These are phyloP conservation scores for Gymnocypris eckloni DNA, from an alignment of 2,797 vertebrate species.

Conservation along the genomic window DNA sequence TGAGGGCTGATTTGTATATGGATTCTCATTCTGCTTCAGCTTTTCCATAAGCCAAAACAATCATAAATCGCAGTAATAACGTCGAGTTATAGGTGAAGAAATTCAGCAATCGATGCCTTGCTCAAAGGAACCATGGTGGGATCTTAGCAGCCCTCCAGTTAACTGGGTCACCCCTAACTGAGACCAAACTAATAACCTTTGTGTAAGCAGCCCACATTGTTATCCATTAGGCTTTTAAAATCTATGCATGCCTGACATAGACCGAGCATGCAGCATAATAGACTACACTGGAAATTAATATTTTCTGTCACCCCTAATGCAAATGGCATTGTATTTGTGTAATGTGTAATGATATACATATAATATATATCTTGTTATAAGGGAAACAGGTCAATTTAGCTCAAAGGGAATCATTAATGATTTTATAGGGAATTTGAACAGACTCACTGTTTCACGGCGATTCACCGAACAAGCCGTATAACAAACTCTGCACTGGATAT, in stretches of 20 bases:
- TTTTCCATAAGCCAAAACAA: not conserved
- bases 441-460: no score
- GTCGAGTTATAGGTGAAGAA: not conserved
- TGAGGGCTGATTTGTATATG: not conserved
- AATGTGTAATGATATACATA: no score
- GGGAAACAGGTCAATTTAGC: no score
- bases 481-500: no score
- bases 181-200: constrained; percentile 19
- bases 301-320: constrained; percentile 15
- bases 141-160: constrained; percentile 16
- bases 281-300: constrained; percentile 16
- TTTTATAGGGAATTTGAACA: no score
- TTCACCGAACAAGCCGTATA: no score
- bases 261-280: not conserved
- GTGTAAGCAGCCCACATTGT: not conserved
- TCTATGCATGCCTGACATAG: constrained; percentile 8
- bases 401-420: no score
- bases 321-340: not conserved
- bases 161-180: constrained; percentile 34
- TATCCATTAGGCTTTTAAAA: constrained; percentile 11
- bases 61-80: not conserved
- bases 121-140: not conserved
- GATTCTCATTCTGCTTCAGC: not conserved
- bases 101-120: not conserved
- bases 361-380: no score